Evolutionary conservation across 2,888 invertebrate genomes (phyloP), one percentile per base, ranked within the genome.

Genomic region (Hermodice carunculata): DNA sequence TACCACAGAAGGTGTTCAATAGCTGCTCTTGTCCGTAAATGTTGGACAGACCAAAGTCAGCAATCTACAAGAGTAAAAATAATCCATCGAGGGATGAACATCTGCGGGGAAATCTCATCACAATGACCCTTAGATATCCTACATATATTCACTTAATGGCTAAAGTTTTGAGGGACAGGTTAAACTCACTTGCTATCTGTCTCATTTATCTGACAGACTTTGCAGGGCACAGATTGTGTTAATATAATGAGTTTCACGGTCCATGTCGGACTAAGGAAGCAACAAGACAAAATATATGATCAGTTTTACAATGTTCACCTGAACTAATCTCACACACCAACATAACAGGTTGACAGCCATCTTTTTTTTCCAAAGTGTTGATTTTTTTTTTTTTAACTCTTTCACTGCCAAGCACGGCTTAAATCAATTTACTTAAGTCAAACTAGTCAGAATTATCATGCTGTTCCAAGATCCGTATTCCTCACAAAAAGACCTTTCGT

Each of bases 11-110:
- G 29, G 98, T 98, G 70, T 92, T 92, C 75, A 98, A 86, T 74
- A 98, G 86, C 67, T 94, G 90, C 71, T 92, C 92, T 80, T 94
- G 93, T 86, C 94, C 94, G 87, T 94, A 99, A 69, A 97, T 96
- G 87, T 99, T 99, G 60, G 98, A 97, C 64, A 99, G 89, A 66
- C 99, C 99, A 87, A 99, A 99, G 88, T 99, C 99, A 17, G 98
- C 98, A 86, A 99, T 98, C 93, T 95, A 80, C n/a, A 77, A 71
- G 52, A 60, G 37, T 11, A 49, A 14, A 26, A 4, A 14, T 19
- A 46, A 46, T 46, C 11, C 8, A 19, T 46, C 46, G n/a, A n/a
- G n/a, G n/a, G n/a, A n/a, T n/a, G n/a, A n/a, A n/a, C n/a, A n/a
- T n/a, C n/a, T n/a, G n/a, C n/a, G n/a, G n/a, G n/a, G n/a, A n/a